Evolutionary conservation across 2,113 vertebrate species (phyloP).

Genomic region (Telmatochromis sp.): DNA sequence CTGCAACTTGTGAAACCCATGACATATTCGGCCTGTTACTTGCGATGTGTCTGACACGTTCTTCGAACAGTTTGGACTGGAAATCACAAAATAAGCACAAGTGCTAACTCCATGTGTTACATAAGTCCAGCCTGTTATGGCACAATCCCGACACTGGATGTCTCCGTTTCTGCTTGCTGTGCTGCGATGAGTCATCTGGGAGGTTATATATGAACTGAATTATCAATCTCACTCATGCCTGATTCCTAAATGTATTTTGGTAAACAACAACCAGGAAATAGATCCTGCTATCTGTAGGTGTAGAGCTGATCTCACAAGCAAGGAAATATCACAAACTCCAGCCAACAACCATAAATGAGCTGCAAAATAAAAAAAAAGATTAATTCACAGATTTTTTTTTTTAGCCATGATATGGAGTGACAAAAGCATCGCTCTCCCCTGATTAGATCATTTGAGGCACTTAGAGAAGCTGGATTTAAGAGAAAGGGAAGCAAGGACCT

Average conservation of each 20-base stretch:
- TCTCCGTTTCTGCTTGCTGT: constrained; percentile 25
- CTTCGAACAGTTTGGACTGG: not conserved
- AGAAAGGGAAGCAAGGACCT: not conserved
- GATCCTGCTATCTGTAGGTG: not conserved
- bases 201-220: constrained; percentile 18
- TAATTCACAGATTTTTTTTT: not conserved
- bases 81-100: constrained; percentile 15
- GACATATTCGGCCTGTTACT: not conserved
- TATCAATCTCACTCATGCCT: constrained; percentile 13
- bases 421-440: not conserved
- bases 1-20: not conserved
- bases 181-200: constrained; percentile 40
- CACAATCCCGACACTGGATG: constrained; percentile 40
- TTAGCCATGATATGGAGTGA: not conserved
- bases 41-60: not conserved
- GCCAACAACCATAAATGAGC: not conserved
- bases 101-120: constrained; percentile 51
- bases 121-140: constrained; percentile 28
- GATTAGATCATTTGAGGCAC: not conserved
- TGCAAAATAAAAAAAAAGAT: not conserved
- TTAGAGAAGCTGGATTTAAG: not conserved
- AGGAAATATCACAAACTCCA: not conserved
- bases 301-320: not conserved
- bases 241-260: not conserved
- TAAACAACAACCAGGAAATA: not conserved